A percentile compares a stretch with the other conserved stretches of the same genome.
Conservation (phyloP, 2,888 invertebrate species). For the Lagria hirta region DNA sequence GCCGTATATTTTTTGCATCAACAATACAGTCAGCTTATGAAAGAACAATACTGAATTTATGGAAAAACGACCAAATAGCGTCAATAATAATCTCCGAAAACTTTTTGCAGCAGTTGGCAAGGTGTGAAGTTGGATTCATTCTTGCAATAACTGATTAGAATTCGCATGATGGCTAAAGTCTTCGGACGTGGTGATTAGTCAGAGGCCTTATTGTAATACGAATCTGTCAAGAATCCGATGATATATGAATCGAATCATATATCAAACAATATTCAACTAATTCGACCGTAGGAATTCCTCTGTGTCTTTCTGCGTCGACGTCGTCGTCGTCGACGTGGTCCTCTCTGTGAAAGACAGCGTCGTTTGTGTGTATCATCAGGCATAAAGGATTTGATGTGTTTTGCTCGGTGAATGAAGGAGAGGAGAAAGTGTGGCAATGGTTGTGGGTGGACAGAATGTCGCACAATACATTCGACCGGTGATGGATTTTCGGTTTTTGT, state of each 20-base stretch:
- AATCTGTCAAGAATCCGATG: constrained; percentile 48
- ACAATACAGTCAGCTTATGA: too few species aligned
- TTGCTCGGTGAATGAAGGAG: constrained; percentile 31
- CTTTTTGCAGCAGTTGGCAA: too few species aligned
- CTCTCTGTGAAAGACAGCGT: constrained; percentile 29
- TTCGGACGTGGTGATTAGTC: constrained; percentile 46
- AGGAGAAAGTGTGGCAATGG: constrained; percentile 19
- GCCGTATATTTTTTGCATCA: too few species aligned
- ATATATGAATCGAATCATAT: constrained; percentile 52
- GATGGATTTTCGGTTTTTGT: constrained; percentile 46
- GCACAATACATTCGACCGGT: constrained; percentile 41
- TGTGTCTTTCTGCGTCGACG: constrained; percentile 31
- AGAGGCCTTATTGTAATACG: constrained; percentile 47
- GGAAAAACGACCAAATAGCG: constrained; percentile 4
- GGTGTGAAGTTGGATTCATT: too few species aligned
- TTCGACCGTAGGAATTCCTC: constrained; percentile 33
- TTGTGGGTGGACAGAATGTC: constrained; percentile 32
- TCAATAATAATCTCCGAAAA: background rate
- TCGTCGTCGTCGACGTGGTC: too few species aligned
- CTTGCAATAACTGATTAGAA: too few species aligned
- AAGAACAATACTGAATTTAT: too few species aligned
- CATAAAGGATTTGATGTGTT: constrained; percentile 32
- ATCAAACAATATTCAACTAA: constrained; percentile 48
- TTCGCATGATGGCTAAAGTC: constrained; percentile 8
- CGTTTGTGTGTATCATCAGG: constrained; percentile 30